phyloP scores from a whole-genome alignment of 1,140 invertebrate species.

The Oncopodura yosiiana region DNA sequence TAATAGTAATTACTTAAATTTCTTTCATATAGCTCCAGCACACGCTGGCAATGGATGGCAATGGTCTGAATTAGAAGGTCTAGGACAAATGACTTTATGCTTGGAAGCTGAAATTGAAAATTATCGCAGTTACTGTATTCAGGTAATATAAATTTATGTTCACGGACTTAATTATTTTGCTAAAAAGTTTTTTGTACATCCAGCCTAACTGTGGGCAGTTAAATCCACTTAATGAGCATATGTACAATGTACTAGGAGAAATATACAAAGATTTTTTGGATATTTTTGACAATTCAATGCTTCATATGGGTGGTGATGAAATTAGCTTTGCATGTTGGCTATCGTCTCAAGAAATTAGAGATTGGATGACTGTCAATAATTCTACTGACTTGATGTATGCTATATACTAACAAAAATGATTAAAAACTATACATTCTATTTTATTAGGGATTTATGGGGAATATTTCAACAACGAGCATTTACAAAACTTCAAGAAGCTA shows the following conservation, averaged over 20 bases:
- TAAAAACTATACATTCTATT: too few species aligned
- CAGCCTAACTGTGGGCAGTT: constrained; percentile 38
- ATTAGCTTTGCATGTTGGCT: constrained; percentile 39
- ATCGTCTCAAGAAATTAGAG: constrained; percentile 35
- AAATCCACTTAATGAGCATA: constrained; percentile 37
- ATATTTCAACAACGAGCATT: constrained; percentile 30
- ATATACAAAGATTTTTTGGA: constrained; percentile 40
- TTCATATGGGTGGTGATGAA: constrained; percentile 41
- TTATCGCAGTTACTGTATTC: constrained; percentile 26
- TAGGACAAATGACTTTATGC: constrained; percentile 37
- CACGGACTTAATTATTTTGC: background rate
- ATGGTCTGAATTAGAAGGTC: constrained; percentile 49
- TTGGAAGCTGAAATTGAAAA: constrained; percentile 37
- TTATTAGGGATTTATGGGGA: constrained; percentile 31
- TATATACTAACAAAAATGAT: too few species aligned
- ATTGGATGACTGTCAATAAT: constrained; percentile 35
- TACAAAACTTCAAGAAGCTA: constrained; percentile 26
- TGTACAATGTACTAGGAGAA: constrained; percentile 35
- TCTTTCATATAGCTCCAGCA: background rate
- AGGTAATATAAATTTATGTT: constrained; percentile 13
- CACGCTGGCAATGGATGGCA: constrained; percentile 55
- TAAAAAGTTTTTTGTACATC: constrained; percentile 20
- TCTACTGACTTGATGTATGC: constrained; percentile 35
- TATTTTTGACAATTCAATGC: constrained; percentile 35
- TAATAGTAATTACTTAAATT: background rate